Conservation (phyloP, 2,797 vertebrate genomes). For the Hapalemur alaotrensis region DNA sequence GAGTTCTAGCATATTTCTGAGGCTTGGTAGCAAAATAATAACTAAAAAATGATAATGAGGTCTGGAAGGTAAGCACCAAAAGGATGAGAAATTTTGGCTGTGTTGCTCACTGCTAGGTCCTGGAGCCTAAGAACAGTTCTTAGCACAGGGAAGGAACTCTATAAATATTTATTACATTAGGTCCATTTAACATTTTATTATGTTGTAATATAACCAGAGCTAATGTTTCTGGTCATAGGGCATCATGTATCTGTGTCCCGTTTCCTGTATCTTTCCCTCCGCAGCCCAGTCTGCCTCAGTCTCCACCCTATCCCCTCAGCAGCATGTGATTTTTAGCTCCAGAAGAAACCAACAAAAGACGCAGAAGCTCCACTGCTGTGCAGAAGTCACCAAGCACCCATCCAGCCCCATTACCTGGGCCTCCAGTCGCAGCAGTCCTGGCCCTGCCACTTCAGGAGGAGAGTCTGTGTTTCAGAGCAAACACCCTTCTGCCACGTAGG, state of each 20-base stretch:
- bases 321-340: neutral
- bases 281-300: neutral
- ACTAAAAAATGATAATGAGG: neutral
- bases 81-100: neutral
- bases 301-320: too few relatives aligned
- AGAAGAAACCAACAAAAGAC: neutral
- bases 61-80: neutral
- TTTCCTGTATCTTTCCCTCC: neutral
- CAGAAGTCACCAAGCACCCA: neutral
- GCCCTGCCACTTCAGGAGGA: neutral
- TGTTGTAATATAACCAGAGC: neutral
- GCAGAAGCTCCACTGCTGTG: fast-evolving
- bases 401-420: neutral
- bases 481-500: neutral
- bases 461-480: neutral
- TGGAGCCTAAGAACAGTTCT: neutral
- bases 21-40: neutral
- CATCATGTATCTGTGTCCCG: neutral
- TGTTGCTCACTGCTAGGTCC: neutral
- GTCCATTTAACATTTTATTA: neutral
- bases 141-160: neutral
- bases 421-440: neutral
- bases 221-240: neutral
- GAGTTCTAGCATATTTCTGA: neutral
- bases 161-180: neutral